Base-by-base conservation (phyloP, 1,140 invertebrate species). In the Stegodyphus dumicola region DNA sequence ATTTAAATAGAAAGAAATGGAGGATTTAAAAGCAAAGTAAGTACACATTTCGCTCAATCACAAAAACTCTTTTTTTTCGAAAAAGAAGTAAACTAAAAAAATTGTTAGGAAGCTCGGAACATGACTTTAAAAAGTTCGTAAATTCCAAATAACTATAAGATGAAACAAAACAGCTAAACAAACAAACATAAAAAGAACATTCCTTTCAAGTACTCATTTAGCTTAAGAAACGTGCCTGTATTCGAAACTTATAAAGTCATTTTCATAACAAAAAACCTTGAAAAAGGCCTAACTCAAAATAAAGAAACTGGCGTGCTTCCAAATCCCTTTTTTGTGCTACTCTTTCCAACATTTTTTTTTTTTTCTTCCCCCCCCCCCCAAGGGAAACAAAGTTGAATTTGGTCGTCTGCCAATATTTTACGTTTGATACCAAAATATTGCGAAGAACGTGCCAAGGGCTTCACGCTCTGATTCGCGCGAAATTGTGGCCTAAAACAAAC, bases 371-470 rank as follows among this genome's bases (percentile, higher is more conserved):
- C n/a, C n/a, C n/a, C n/a, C n/a, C n/a, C n/a, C n/a, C 15, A 67
- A 67, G 17, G 77, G 51, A 3, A 10, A 51, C 51, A 51, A 13
- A 15, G 48, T 9, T 18, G n/a, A 18, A 60, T 79, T 79, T 79
- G 77, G 77, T 79, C 51, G 7, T 5, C 51, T 70, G 77, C 77
- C 77, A 79, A 53, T 33, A 70, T 67, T 70, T 66, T 69, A 33
- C 67, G 65, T 54, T 70, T 56, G 77, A 79, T 79, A 13, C 65
- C 52, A 33, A 70, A 70, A 65, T 79, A 79, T 54, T 56, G 33
- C 66, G 60, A 79, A 33, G 77, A 79, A 69, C 77, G 77, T 79
- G 77, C 77, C 77, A 79, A 79, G 77, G 77, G 13, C 77, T 71
- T 51, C 70, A 71, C n/a, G 70, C 70, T 51, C 70, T 51, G 70